Percentiles rank a stretch among this genome's conserved stretches.
Conservation (phyloP, 2,797 vertebrate genomes). For the Cryptoblepharus egeriae region DNA sequence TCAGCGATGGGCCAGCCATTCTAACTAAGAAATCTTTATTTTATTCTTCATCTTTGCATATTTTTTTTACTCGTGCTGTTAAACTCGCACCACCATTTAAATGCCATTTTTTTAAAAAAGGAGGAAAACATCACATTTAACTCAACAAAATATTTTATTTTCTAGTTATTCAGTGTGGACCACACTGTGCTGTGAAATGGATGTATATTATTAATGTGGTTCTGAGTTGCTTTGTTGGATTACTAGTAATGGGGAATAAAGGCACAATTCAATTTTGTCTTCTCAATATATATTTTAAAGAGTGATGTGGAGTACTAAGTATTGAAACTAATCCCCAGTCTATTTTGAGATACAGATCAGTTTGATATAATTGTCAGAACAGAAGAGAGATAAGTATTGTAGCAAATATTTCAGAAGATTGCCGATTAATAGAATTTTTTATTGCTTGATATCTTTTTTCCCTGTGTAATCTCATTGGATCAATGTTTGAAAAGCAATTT, state of each 20-base stretch:
- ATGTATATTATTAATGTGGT: constrained; percentile 36
- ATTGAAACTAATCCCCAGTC: constrained; percentile 64
- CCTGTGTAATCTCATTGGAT: constrained; percentile 58
- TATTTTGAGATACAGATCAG: constrained; percentile 60
- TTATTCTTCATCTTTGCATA: constrained; percentile 79
- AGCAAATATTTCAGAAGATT: constrained; percentile 70
- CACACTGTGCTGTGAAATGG: constrained; percentile 40
- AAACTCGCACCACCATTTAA: constrained; percentile 50
- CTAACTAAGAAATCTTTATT: constrained; percentile 82
- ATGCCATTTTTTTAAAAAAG: constrained; percentile 52
- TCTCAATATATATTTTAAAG: constrained; percentile 17
- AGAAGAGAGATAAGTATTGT: constrained; percentile 59
- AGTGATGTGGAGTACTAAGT: constrained; percentile 52
- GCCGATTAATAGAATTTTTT: constrained; percentile 67
- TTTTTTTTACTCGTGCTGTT: too few relatives aligned
- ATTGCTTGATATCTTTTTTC: constrained; percentile 57
- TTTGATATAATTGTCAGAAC: constrained; percentile 69
- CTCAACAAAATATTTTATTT: constrained; percentile 35
- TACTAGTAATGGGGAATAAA: constrained; percentile 65
- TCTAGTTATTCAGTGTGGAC: not conserved
- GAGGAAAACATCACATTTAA: constrained; percentile 48
- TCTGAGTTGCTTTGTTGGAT: constrained; percentile 63
- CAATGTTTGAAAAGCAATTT: constrained; percentile 70
- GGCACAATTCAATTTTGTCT: constrained; percentile 64
- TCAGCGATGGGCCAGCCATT: constrained; percentile 81